Percentiles rank a stretch among this genome's conserved stretches.
These are phyloP conservation scores for Dyspetes luteomarginatus DNA, from an alignment of 2,888 invertebrate genomes.

Conservation along the genomic window DNA sequence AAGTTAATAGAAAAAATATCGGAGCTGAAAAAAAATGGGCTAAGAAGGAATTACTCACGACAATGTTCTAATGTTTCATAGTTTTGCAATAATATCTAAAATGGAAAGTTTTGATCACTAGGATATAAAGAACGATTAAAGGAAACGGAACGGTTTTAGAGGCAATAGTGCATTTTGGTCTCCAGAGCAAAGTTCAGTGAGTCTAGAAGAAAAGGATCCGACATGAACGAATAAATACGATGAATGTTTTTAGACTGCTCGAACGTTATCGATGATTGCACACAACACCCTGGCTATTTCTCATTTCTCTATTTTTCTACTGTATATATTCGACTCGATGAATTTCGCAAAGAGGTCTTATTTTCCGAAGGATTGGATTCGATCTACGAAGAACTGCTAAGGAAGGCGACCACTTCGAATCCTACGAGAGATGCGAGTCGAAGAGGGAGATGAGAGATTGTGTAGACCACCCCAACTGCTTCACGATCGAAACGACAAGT, in stretches of 20 bases:
- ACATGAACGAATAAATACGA: not conserved
- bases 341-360: not conserved
- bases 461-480: constrained; percentile 30
- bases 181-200: too few relatives aligned
- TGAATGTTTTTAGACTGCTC: not conserved
- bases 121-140: too few relatives aligned
- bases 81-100: too few relatives aligned
- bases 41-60: too few relatives aligned
- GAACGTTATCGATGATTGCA: not conserved
- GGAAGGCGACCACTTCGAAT: not conserved
- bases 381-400: not conserved
- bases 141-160: too few relatives aligned
- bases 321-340: not conserved
- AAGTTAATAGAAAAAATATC: too few relatives aligned
- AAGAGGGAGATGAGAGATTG: not conserved
- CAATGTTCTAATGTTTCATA: too few relatives aligned
- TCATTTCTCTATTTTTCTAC: not conserved
- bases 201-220: too few relatives aligned
- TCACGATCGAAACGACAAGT: constrained; percentile 57
- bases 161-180: too few relatives aligned
- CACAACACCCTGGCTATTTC: not conserved
- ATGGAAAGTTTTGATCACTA: too few relatives aligned
- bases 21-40: too few relatives aligned
- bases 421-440: not conserved
- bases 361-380: not conserved